Base-by-base conservation (phyloP, 2,113 vertebrate species). In the Oreochromis spilurus region DNA sequence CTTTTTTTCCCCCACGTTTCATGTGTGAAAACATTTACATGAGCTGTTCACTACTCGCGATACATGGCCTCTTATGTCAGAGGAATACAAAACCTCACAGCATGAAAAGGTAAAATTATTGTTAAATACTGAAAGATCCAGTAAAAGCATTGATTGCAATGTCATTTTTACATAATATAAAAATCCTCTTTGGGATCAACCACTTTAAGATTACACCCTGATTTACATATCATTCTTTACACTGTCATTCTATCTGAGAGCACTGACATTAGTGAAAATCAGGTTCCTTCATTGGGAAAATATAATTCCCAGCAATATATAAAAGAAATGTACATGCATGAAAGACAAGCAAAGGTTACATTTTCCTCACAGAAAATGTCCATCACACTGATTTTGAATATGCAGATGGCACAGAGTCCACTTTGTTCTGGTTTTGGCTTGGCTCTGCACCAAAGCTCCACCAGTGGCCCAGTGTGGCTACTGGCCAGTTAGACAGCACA, bases 241-340 rank as follows among this genome's bases (percentile, higher is more conserved):
- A 24, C 40, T 1, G 84, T 90, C 81, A 24, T 77, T 84, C 65
- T 19, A 34, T 81, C 84, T 82, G 78, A 57, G 84, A 53, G 78
- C 50, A 17, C 62, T 26, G 81, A 88, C 72, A 53, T 82, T 24
- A 48, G 58, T 89, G 79, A 65, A 79, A 78, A 88, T 58, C 83
- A 38, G 83, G 60, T 57, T 91, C 85, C 29, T 84, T 84, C 50
- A 45, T 53, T 11, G 77, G 45, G 89, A 82, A 87, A 26, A 43
- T 77, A 65, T 65, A 29, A 55, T 24, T 83, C 85, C 87, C 58
- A 16, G 50, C 7, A 6, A 82, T 79, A 60, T 90, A 87, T 29
- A 82, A 90, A 88, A 91, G 62, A 93, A 85, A 92, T 93, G 91
- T 93, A 93, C 94, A 96, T 96, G 94, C 94, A 95, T 91, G 92